Base-by-base conservation (phyloP, 2,113 vertebrate genomes). In the Falco punctatus region DNA sequence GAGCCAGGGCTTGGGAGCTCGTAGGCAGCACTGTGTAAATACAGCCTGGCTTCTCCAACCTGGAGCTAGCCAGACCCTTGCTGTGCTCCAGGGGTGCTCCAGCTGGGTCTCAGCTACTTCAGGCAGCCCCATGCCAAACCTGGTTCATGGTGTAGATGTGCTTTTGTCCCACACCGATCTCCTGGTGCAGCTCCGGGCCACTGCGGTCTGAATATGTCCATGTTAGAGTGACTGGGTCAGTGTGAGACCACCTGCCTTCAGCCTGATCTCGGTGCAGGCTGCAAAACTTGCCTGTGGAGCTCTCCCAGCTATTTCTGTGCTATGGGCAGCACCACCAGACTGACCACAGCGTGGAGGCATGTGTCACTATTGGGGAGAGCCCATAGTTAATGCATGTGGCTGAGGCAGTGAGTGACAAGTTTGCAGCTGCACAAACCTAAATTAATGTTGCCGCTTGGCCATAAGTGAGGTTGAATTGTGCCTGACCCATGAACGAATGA, bases 171-270 rank as follows among this genome's bases (percentile, higher is more conserved):
- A 0, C 22, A 35, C 51, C 0, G 0, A 38, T 48, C 66, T 67
- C 69, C 54, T 33, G 28, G 52, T 69, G 19, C 55, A 79, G 57
- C 27, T 91, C n/a, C 80, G 6, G 15, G 38, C 35, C 65, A 13
- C 38, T 1, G 0, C 0, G 0, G 26, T 9, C 54, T 71, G 46
- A 33, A 49, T 3, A 1, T 9, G 55, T 21, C 61, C 57, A 48
- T 1, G 0, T 59, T 12, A 48, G 71, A 88, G 62, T 40, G 30
- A 38, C 20, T 6, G 65, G 77, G 55, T 74, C 70, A 51, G 69
- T 33, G 54, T 38, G 73, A 23, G 19, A 46, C 22, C 48, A 13
- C 18, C 40, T 83, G 95, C 49, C 75, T 42, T 59, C 48, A 65
- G 84, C 81, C 66, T 38, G 70, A 73, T 73, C 87, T 42, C 6